Base-by-base conservation (phyloP, 2,797 vertebrate species). In the Tamandua tetradactyla region DNA sequence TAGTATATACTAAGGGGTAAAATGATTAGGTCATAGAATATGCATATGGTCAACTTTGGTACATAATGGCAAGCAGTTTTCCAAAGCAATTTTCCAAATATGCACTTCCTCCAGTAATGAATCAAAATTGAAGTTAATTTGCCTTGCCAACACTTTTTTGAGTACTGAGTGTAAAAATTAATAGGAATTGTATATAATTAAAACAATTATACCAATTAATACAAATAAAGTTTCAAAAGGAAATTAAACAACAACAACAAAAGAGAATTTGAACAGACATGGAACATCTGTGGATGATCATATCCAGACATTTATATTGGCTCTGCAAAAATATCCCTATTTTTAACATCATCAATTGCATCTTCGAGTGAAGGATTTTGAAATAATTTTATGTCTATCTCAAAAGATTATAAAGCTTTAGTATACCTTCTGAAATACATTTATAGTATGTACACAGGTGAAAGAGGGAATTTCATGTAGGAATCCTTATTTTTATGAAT, bases 331-430 rank as follows among this genome's bases (percentile, higher is more conserved):
- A 15, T 81, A 94, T 79, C 76, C 35, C 1, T 57, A 37, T 72
- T 62, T 84, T 79, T 52, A 7, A 37, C 47, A 89, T 88, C 9
- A 71, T 32, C n/a, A 83, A 88, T 85, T 32, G n/a, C 0, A 1
- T 87, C 15, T 68, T 87, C 95, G 90, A 78, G 59, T 78, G 69
- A 87, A 87, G 59, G 22, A 95, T 90, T 93, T 57, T 84, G 75
- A 96, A 93, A 8, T 79, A 93, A 23, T 4, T 95, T 93, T 87
- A 87, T 96, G 2, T 94, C 40, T 92, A 3, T 91, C 52, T 32
- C 2, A 90, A 95, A 94, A 79, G 25, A 44, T 93, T 69, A 66
- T 23, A 90, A 79, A 74, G 82, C 82, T 96, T 93, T 95, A 94
- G 91, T 8, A 61, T 2, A 66, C 13, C 9, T 25, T 95, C 14